Evolutionary conservation across 92 coral and sea anemone genomes (phyloP).

Genomic region (Blastomussa wellsi): DNA sequence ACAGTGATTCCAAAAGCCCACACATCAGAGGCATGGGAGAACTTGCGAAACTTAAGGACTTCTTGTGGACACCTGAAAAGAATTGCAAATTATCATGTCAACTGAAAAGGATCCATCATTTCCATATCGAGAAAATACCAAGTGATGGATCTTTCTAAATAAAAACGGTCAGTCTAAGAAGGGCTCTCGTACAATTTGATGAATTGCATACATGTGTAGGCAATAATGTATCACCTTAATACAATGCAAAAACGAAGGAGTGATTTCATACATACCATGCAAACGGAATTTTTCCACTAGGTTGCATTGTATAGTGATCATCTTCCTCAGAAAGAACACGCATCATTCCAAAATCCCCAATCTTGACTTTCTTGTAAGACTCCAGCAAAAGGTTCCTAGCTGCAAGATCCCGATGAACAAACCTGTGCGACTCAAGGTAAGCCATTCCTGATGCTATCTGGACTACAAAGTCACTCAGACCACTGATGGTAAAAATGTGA

Average conservation of each 20-base stretch:
- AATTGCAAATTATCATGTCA: background rate
- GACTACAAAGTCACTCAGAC: constrained; percentile 80
- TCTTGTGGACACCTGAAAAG: constrained; percentile 94
- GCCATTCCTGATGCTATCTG: constrained; percentile 99
- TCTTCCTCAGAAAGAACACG: constrained; percentile 84
- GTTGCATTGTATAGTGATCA: constrained; percentile 90
- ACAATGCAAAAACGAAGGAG: background rate
- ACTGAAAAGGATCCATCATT: no score
- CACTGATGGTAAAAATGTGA: constrained; percentile 71
- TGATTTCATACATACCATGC: constrained; percentile 77
- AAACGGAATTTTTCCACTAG: constrained; percentile 88
- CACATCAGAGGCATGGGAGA: constrained; percentile 95
- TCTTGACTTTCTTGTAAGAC: constrained; percentile 87
- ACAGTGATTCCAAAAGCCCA: constrained; percentile 97
- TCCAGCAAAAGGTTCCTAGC: constrained; percentile 86
- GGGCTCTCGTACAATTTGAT: no score
- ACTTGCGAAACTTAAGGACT: constrained; percentile 82
- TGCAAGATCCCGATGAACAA: constrained; percentile 92
- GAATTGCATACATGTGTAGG: no score
- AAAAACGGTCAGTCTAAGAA: no score
- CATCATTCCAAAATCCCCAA: constrained; percentile 98
- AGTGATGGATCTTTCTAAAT: no score
- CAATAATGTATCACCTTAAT: no score
- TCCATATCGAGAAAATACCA: no score
- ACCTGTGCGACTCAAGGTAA: constrained; percentile 90